Percentiles rank a stretch among this genome's conserved stretches.
Conservation (phyloP, 1,140 invertebrate species). For the Drosophila ambigua region DNA sequence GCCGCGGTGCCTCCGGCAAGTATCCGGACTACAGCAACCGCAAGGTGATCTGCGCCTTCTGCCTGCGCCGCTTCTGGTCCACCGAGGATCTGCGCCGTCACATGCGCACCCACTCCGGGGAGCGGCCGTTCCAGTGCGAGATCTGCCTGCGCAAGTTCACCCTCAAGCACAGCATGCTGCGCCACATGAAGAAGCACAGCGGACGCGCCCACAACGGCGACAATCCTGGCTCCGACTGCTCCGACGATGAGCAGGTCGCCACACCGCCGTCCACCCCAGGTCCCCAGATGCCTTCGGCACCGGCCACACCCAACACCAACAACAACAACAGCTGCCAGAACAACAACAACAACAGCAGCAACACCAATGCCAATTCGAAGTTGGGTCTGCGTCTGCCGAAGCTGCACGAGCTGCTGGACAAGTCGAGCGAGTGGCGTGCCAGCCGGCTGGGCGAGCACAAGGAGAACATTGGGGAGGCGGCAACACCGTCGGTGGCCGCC, state of each 20-base stretch:
- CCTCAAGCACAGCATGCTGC: constrained; percentile 96
- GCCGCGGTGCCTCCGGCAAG: constrained; percentile 85
- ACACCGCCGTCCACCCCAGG: constrained; percentile 36
- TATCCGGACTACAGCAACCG: constrained; percentile 94
- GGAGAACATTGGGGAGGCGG: constrained; percentile 83
- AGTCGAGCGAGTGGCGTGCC: constrained; percentile 72
- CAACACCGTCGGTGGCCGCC: constrained; percentile 78
- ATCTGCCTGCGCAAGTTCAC: constrained; percentile 93
- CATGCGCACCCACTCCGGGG: constrained; percentile 95
- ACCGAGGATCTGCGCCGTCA: constrained; percentile 95
- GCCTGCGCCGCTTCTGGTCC: constrained; percentile 96
- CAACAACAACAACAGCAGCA: constrained; percentile 47
- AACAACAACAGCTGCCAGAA: constrained; percentile 56
- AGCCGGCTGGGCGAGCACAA: constrained; percentile 85
- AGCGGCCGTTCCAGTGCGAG: constrained; percentile 89
- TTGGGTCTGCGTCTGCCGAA: constrained; percentile 54
- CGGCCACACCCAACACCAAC: constrained; percentile 24
- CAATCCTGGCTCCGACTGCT: constrained; percentile 71
- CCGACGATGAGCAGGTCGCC: constrained; percentile 84
- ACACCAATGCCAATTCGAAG: constrained; percentile 10
- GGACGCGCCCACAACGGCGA: constrained; percentile 83
- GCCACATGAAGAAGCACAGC: constrained; percentile 93
- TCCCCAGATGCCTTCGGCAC: constrained; percentile 5
- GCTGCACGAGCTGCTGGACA: constrained; percentile 74
- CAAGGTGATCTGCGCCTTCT: constrained; percentile 96